Evolutionary conservation across 2,113 vertebrate genomes (phyloP).

Genomic region (Trematomus loennbergii): DNA sequence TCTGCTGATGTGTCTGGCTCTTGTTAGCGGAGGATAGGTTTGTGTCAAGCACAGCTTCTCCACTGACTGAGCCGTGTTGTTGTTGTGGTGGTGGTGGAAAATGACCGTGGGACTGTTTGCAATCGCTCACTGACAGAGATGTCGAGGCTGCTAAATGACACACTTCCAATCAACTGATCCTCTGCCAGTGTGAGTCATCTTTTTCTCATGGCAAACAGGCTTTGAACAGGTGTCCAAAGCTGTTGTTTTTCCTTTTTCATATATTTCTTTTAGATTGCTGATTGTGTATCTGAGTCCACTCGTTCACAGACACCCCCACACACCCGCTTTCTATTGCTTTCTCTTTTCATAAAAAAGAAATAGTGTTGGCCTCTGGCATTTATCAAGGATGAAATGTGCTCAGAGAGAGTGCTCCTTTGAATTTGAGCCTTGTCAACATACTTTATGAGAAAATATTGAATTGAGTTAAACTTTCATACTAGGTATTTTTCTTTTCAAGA

Average conservation of each 20-base stretch:
- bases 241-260: slow-evolving; percentile 44
- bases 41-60: slow-evolving; percentile 64
- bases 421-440: slow-evolving; percentile 50
- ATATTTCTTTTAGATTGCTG: slow-evolving; percentile 8
- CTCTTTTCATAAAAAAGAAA: slow-evolving; percentile 53
- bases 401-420: slow-evolving; percentile 57
- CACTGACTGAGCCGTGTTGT: slow-evolving; percentile 55
- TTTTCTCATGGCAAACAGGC: slow-evolving; percentile 29
- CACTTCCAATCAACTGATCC: slow-evolving; percentile 73
- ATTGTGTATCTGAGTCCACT: slow-evolving; percentile 33
- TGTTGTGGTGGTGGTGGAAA: slow-evolving; percentile 70
- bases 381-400: slow-evolving; percentile 66
- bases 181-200: slow-evolving; percentile 64
- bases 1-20: slow-evolving; percentile 79
- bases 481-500: slow-evolving; percentile 17
- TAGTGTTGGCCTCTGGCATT: slow-evolving; percentile 51
- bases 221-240: slow-evolving; percentile 75
- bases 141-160: slow-evolving; percentile 62
- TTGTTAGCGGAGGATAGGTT: slow-evolving; percentile 75
- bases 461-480: slow-evolving; percentile 53
- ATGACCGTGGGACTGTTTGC: slow-evolving; percentile 44
- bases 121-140: slow-evolving; percentile 66
- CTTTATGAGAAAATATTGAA: slow-evolving; percentile 70
- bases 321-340: not conserved
- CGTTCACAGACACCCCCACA: slow-evolving; percentile 21